A percentile compares a stretch with the other conserved stretches of the same genome.
These are phyloP conservation scores for Onychomys arenicola DNA, from an alignment of 2,797 vertebrate genomes.

Conservation along the genomic window DNA sequence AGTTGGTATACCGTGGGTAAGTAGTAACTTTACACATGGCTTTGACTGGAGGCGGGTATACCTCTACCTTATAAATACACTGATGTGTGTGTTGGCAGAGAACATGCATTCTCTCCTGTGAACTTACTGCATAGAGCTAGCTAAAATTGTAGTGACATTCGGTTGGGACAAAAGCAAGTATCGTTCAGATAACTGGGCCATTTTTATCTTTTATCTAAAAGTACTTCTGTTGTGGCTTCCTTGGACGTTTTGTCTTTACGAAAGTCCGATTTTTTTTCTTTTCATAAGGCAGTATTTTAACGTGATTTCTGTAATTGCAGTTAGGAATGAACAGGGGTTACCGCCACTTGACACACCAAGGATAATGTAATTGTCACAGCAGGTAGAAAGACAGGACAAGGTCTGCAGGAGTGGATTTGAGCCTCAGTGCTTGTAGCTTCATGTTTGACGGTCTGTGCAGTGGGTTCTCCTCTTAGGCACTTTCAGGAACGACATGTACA, in stretches of 20 bases:
- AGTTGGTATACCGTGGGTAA: slow-evolving; percentile 98
- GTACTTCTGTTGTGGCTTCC: slow-evolving; percentile 9
- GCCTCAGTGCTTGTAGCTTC: background rate
- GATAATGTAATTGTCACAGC: background rate
- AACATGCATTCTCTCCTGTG: background rate
- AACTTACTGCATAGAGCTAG: background rate
- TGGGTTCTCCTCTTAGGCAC: background rate
- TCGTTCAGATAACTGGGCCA: background rate
- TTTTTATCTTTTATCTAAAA: slow-evolving; percentile 32
- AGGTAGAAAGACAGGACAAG: background rate
- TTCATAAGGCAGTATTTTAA: background rate
- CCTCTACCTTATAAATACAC: slow-evolving; percentile 16
- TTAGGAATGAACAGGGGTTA: background rate
- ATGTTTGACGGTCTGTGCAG: background rate
- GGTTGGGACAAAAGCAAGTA: background rate
- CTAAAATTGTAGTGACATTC: slow-evolving; percentile 45
- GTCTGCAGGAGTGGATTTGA: background rate
- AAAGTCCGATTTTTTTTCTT: slow-evolving; percentile 55
- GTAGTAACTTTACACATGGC: slow-evolving; percentile 74
- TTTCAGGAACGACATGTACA: background rate
- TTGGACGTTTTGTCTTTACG: slow-evolving; percentile 32
- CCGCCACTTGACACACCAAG: background rate
- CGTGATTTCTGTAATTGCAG: slow-evolving; percentile 37
- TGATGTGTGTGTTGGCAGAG: slow-evolving; percentile 1
- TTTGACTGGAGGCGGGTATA: background rate